Evolutionary conservation across 2,113 vertebrate species (phyloP).

Genomic region (Laterallus jamaicensis): DNA sequence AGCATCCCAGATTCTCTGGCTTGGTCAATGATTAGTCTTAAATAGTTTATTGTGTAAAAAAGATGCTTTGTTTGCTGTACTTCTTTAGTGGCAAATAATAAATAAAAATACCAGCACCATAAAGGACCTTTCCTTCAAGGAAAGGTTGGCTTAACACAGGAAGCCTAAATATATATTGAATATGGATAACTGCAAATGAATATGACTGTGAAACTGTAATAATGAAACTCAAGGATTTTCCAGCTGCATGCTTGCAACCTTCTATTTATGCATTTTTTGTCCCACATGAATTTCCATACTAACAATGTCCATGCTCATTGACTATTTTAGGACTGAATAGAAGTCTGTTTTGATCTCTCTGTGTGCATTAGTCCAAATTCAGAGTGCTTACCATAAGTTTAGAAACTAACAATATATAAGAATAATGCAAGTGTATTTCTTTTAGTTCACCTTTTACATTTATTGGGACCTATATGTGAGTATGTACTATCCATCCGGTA

Average conservation of each 20-base stretch:
- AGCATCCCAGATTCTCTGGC: not conserved
- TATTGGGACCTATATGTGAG: not conserved
- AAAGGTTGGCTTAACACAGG: not conserved
- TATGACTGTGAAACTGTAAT: not conserved
- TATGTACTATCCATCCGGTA: not conserved
- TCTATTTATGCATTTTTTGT: not conserved
- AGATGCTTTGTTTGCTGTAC: not conserved
- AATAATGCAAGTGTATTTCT: not conserved
- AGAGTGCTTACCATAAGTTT: not conserved
- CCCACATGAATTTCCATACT: not conserved
- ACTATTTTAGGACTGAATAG: not conserved
- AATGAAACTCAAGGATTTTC: not conserved
- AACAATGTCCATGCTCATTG: not conserved
- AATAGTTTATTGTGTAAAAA: not conserved
- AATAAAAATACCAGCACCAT: not conserved
- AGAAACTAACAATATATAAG: not conserved
- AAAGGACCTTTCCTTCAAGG: not conserved
- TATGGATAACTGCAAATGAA: not conserved
- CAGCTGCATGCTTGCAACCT: not conserved
- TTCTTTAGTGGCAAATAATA: not conserved
- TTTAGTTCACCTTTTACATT: not conserved
- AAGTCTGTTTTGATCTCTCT: not conserved
- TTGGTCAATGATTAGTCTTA: not conserved
- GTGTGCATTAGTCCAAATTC: not conserved
- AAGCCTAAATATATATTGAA: not conserved